Conservation (phyloP, 2,888 invertebrate genomes). For the Scaptomyza caliginosa region DNA sequence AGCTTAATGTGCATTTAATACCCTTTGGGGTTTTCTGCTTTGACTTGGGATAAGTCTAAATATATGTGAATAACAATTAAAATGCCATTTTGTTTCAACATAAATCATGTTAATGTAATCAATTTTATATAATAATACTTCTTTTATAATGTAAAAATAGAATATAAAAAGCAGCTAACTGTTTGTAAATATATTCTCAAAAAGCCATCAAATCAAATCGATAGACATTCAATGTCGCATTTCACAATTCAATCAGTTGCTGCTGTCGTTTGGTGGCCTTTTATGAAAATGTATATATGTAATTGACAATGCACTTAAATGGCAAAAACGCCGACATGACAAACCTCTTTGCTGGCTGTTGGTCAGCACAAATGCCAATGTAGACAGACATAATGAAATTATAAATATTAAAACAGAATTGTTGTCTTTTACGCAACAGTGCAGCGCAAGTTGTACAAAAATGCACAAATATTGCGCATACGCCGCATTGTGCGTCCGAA, state of each 20-base stretch:
- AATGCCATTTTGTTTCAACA: conserved; percentile 50
- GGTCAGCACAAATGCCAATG: conserved; percentile 24
- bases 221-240: conserved; percentile 30
- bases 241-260: conserved; percentile 59
- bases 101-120: no score
- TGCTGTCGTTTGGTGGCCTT: conserved; percentile 36
- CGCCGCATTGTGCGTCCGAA: conserved; percentile 43
- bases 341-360: background rate
- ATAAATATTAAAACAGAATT: conserved; percentile 53
- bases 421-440: conserved; percentile 43
- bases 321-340: conserved; percentile 30
- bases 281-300: conserved; percentile 28
- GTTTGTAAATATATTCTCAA: background rate
- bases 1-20: conserved; percentile 66
- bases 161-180: no score
- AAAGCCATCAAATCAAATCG: conserved; percentile 2
- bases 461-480: conserved; percentile 52
- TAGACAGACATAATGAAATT: conserved; percentile 51
- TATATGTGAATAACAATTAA: conserved; percentile 62
- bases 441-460: conserved; percentile 25
- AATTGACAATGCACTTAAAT: conserved; percentile 53
- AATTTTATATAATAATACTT: no score
- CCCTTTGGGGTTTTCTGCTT: conserved; percentile 23
- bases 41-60: no score
- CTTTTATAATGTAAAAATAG: no score